Conservation (phyloP, 2,113 vertebrate species). For the Polypterus senegalus region DNA sequence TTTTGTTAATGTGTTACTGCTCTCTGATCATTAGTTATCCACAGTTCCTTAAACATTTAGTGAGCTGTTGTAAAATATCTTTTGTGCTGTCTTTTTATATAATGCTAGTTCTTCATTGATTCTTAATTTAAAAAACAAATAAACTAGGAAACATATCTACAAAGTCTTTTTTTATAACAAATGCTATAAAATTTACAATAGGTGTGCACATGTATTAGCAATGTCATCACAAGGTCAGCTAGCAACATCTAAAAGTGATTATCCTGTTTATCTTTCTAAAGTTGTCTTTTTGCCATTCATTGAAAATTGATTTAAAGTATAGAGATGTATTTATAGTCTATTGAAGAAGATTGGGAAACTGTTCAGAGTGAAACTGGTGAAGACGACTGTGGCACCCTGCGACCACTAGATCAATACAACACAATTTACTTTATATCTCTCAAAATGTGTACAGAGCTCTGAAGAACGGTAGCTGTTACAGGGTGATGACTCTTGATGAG, state of each 20-base stretch:
- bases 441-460: constrained; percentile 31
- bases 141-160: no score
- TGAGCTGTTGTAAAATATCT: no score
- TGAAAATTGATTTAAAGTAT: constrained; percentile 40
- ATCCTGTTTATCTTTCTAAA: constrained; percentile 19
- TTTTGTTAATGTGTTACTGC: no score
- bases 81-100: no score
- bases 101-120: no score
- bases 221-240: constrained; percentile 48
- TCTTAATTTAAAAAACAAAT: no score
- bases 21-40: no score
- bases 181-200: no score
- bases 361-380: constrained; percentile 20
- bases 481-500: constrained; percentile 52
- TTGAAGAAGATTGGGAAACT: constrained; percentile 44
- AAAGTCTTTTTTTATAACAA: no score
- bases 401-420: constrained; percentile 48
- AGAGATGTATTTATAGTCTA: constrained; percentile 40
- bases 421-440: constrained; percentile 55
- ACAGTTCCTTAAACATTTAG: no score
- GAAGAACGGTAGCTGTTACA: constrained; percentile 37
- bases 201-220: constrained; percentile 15
- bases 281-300: constrained; percentile 28
- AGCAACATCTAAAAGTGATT: constrained; percentile 36
- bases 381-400: constrained; percentile 30